Percentiles rank a stretch among this genome's conserved stretches.
Evolutionary conservation across 2,797 vertebrate species (phyloP).

Genomic region (Pelobates cultripes): DNA sequence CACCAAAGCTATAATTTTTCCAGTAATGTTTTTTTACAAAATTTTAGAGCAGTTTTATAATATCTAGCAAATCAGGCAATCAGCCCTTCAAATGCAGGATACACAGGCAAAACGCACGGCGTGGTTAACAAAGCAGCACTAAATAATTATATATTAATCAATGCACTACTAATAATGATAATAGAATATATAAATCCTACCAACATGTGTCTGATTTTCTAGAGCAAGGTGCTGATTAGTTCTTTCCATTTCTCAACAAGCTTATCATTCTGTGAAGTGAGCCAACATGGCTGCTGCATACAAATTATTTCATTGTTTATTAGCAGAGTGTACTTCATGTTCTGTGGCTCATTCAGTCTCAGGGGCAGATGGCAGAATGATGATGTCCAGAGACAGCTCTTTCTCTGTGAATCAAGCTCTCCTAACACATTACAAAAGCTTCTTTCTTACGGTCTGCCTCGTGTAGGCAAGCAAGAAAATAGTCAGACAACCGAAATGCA

Average conservation of each 20-base stretch:
- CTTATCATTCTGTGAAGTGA: conserved; percentile 31
- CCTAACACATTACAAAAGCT: conserved; percentile 32
- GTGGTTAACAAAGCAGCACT: too few species aligned
- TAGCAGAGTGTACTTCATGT: conserved; percentile 23
- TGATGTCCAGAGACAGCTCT: conserved; percentile 35
- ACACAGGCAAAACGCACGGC: too few species aligned
- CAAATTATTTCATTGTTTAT: conserved; percentile 35
- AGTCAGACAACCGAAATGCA: conserved; percentile 30
- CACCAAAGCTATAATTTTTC: too few species aligned
- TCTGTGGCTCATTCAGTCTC: conserved; percentile 20
- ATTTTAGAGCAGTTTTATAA: too few species aligned
- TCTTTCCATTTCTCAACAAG: not conserved
- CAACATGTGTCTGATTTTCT: not conserved
- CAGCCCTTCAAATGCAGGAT: too few species aligned
- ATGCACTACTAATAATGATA: too few species aligned
- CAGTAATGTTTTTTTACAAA: too few species aligned
- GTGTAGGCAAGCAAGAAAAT: conserved; percentile 22
- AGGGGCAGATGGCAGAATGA: conserved; percentile 45
- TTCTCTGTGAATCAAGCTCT: conserved; percentile 5
- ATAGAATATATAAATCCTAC: not conserved
- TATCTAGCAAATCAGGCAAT: too few species aligned
- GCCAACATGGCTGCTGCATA: conserved; percentile 19
- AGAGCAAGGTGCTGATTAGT: conserved; percentile 2
- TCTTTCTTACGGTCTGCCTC: conserved; percentile 25
- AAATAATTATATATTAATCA: too few species aligned